These are phyloP conservation scores for Trissolcus basalis DNA, from an alignment of 1,140 invertebrate species.

Conservation along the genomic window DNA sequence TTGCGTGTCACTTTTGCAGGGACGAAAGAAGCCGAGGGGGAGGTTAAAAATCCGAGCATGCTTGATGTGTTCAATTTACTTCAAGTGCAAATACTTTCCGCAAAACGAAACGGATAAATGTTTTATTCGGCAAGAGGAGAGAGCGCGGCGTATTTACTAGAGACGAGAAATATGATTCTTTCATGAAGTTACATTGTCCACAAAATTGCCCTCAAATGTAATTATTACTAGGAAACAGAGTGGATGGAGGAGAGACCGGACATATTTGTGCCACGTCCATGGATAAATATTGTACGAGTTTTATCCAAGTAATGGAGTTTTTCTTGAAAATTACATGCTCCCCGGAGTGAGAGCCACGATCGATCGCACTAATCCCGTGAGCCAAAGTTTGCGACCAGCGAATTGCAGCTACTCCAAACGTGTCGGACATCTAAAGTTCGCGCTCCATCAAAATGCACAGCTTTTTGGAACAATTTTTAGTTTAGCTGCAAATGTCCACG, in stretches of 20 bases:
- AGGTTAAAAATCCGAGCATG: too few species aligned
- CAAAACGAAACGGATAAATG: too few species aligned
- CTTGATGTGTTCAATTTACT: too few species aligned
- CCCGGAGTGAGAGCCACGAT: not conserved
- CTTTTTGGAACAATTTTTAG: not conserved
- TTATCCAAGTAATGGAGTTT: not conserved
- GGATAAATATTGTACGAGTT: slow-evolving; percentile 2
- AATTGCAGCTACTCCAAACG: not conserved
- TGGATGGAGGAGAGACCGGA: not conserved
- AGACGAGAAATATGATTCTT: not conserved
- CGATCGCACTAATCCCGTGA: not conserved
- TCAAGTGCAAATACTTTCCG: too few species aligned
- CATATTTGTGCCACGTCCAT: not conserved
- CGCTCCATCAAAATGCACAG: not conserved
- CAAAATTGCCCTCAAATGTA: too few species aligned
- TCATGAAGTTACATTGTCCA: not conserved
- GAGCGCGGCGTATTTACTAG: too few species aligned
- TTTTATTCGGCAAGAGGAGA: too few species aligned
- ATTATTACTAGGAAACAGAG: not conserved
- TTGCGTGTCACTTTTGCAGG: too few species aligned
- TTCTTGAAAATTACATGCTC: slow-evolving; percentile 1
- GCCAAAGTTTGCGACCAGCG: not conserved
- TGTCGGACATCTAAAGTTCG: slow-evolving; percentile 1
- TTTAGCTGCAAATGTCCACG: not conserved
- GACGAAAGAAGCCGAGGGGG: too few species aligned